Evolutionary conservation across 2,113 vertebrate genomes (phyloP).

Genomic region (Prietella phreatophila): DNA sequence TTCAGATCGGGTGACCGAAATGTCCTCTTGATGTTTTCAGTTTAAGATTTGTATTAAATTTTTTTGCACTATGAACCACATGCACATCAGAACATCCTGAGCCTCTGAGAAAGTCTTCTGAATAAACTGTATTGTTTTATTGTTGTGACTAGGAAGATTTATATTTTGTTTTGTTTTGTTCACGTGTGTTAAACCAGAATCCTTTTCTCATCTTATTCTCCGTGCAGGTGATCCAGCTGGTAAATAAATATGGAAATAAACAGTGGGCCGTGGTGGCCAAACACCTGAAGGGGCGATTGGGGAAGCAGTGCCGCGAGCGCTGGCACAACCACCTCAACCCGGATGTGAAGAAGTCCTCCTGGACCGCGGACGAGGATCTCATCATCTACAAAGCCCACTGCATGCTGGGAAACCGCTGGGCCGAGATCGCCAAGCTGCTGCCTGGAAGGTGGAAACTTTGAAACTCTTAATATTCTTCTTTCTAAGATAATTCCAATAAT

Average conservation of each 20-base stretch:
- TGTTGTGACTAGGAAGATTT: neutral
- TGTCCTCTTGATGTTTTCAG: neutral
- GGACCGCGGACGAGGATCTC: slow-evolving; percentile 95
- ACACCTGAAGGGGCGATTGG: slow-evolving; percentile 91
- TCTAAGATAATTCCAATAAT: neutral
- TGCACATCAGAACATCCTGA: neutral
- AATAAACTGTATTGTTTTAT: neutral
- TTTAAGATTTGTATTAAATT: too few relatives aligned
- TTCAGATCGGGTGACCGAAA: neutral
- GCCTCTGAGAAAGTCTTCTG: neutral
- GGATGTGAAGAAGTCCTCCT: slow-evolving; percentile 94
- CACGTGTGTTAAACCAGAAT: neutral
- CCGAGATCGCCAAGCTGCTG: slow-evolving; percentile 94
- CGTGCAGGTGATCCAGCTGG: slow-evolving; percentile 90
- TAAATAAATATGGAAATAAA: slow-evolving; percentile 92
- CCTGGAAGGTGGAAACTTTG: slow-evolving; percentile 80
- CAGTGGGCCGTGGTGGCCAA: slow-evolving; percentile 96
- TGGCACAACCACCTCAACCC: slow-evolving; percentile 99
- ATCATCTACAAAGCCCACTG: slow-evolving; percentile 96
- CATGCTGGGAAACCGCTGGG: slow-evolving; percentile 95
- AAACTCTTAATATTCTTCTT: neutral
- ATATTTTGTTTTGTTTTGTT: neutral
- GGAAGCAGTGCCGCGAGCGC: slow-evolving; percentile 96
- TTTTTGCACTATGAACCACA: neutral
- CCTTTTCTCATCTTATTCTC: neutral